Percentiles rank a stretch among this genome's conserved stretches.
Conservation (phyloP, 2,797 vertebrate species). For the Xyrichtys novacula region DNA sequence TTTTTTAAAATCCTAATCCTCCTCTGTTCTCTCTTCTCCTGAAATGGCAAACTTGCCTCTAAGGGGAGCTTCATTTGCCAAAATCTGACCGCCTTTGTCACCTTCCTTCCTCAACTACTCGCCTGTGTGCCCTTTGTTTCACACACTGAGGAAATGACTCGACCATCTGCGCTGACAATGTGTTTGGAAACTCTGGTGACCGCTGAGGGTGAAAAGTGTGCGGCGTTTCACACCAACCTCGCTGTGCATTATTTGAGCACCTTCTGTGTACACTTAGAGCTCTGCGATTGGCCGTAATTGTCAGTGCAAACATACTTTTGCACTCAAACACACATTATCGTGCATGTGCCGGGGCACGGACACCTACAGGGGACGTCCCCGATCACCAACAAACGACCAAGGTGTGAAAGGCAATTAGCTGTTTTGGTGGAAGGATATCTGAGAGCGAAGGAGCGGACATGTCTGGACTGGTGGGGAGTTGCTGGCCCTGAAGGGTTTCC, state of each 20-base stretch:
- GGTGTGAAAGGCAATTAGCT: slow-evolving; percentile 87
- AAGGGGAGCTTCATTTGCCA: not conserved
- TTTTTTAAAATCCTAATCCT: too few relatives aligned
- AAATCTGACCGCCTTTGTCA: not conserved
- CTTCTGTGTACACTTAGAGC: not conserved
- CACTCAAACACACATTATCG: not conserved
- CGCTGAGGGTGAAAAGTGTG: not conserved
- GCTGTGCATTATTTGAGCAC: not conserved
- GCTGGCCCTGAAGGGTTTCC: slow-evolving; percentile 68
- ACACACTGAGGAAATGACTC: not conserved
- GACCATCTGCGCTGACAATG: not conserved
- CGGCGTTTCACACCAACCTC: not conserved
- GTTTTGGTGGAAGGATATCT: slow-evolving; percentile 61
- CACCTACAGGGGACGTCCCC: slow-evolving; percentile 59
- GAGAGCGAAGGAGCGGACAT: slow-evolving; percentile 69
- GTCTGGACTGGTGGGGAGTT: slow-evolving; percentile 75
- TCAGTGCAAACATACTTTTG: not conserved
- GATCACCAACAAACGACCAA: slow-evolving; percentile 71
- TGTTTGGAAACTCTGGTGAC: not conserved
- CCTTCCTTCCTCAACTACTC: too few relatives aligned
- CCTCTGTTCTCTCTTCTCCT: too few relatives aligned
- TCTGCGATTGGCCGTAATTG: too few relatives aligned
- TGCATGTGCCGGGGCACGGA: slow-evolving; percentile 9
- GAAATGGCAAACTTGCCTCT: too few relatives aligned
- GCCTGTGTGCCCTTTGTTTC: not conserved